A percentile compares a stretch with the other conserved stretches of the same genome.
phyloP scores from a whole-genome alignment of 2,888 invertebrate species.

The Philaethria dido region DNA sequence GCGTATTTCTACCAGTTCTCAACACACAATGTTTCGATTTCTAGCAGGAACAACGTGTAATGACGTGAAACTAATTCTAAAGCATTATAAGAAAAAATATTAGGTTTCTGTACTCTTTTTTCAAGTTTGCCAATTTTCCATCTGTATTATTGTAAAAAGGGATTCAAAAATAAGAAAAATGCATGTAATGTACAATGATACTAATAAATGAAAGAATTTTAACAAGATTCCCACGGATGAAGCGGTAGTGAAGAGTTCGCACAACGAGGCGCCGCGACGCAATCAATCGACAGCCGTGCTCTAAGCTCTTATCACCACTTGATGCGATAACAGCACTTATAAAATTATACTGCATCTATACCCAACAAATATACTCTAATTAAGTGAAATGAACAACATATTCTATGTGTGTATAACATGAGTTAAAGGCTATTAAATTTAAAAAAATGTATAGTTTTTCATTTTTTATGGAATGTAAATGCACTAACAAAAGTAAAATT shows the following conservation, averaged over 20 bases:
- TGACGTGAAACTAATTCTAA: too few species aligned
- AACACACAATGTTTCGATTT: too few species aligned
- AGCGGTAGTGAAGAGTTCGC: slow-evolving; percentile 4
- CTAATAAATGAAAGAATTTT: slow-evolving; percentile 2
- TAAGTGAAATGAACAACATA: neutral
- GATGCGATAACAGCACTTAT: slow-evolving; percentile 10
- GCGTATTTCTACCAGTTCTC: too few species aligned
- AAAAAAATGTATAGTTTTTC: too few species aligned
- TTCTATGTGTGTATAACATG: neutral
- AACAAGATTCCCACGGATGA: neutral
- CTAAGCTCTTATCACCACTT: slow-evolving; percentile 17
- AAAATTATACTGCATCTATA: slow-evolving; percentile 9
- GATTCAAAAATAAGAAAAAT: neutral
- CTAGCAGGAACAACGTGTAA: too few species aligned
- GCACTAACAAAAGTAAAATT: too few species aligned
- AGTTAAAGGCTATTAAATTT: neutral
- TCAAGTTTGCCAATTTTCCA: too few species aligned
- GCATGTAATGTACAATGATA: neutral
- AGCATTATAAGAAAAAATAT: too few species aligned
- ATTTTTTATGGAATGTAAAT: too few species aligned
- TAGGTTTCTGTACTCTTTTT: too few species aligned
- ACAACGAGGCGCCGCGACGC: neutral
- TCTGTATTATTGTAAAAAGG: too few species aligned
- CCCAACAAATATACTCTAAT: neutral
- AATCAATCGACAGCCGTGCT: slow-evolving; percentile 15